Evolutionary conservation across 2,113 vertebrate genomes (phyloP), one percentile per base, ranked within the genome.

Genomic region (Bos javanicus): DNA sequence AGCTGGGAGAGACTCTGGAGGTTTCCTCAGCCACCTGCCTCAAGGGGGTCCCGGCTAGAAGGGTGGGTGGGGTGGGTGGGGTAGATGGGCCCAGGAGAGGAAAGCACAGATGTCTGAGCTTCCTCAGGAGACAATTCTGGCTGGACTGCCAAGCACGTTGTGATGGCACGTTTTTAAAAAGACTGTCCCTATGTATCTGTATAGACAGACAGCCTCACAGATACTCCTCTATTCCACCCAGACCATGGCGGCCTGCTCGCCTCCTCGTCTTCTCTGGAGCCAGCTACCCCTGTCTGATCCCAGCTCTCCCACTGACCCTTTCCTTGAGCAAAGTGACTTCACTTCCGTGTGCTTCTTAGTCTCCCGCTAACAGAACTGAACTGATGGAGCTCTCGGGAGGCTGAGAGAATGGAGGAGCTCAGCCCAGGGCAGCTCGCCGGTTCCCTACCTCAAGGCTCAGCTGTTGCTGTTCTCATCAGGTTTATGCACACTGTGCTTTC

Each of bases 331-430:
- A 52, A 54, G n/a, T 13, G 64, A 10, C 81, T 12, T 50, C 57
- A 74, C 12, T 64, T 74, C 30, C 13, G 7, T 2, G 30, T 23
- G 71, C 33, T 28, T 50, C 56, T 56, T 28, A 4, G 89, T 17
- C 46, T 64, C 36, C 67, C 8, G 12, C 23, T 4, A 52, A 9
- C 2, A 90, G 67, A 36, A 25, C 14, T 21, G 4, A 6, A 30
- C 23, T n/a, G 60, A 57, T 13, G 1, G 43, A 48, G 46, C 7
- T 39, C 39, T 2, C 4, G 6, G 36, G 67, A 57, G 52, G 25
- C 39, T 64, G 25, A 21, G 6, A 81, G 30, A 46, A n/a, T 1
- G 0, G 30, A 6, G 1, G n/a, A 8, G 33, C 15, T 10, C 0
- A 46, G 80, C n/a, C 60, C 13, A 2, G 54, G 83, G 39, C 9